These are phyloP conservation scores for Campopleginae sp. DNA, from an alignment of 2,888 invertebrate species.

Conservation along the genomic window DNA sequence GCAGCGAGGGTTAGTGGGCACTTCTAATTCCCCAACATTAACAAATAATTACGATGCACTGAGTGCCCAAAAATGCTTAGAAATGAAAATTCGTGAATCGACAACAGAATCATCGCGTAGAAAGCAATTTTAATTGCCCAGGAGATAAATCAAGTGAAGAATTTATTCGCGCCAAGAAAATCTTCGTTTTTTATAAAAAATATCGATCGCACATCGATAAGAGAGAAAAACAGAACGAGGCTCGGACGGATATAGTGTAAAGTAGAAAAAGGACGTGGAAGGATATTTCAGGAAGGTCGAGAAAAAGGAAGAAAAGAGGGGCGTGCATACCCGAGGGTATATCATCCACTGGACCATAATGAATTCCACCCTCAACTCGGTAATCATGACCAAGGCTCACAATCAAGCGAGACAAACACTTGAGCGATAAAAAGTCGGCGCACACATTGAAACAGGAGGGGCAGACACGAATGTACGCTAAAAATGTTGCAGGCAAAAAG, in stretches of 20 bases:
- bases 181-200: not conserved
- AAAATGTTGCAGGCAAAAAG: not conserved
- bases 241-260: not conserved
- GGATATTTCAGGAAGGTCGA: constrained; percentile 38
- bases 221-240: not conserved
- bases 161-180: not conserved
- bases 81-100: too few relatives aligned
- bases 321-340: constrained; percentile 74
- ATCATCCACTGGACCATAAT: constrained; percentile 75
- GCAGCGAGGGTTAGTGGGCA: constrained; percentile 16
- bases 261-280: constrained; percentile 35
- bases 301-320: constrained; percentile 48
- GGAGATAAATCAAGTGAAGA: too few relatives aligned
- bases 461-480: not conserved
- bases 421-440: constrained; percentile 12
- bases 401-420: constrained; percentile 59
- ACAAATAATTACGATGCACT: not conserved
- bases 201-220: not conserved
- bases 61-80: too few relatives aligned
- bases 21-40: not conserved
- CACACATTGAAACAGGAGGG: constrained; percentile 3
- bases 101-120: too few relatives aligned
- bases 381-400: constrained; percentile 77
- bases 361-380: constrained; percentile 82
- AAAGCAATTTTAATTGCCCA: too few relatives aligned